Evolutionary conservation across 2,888 invertebrate genomes (phyloP).

Genomic region (Aproaerema taeniolella): DNA sequence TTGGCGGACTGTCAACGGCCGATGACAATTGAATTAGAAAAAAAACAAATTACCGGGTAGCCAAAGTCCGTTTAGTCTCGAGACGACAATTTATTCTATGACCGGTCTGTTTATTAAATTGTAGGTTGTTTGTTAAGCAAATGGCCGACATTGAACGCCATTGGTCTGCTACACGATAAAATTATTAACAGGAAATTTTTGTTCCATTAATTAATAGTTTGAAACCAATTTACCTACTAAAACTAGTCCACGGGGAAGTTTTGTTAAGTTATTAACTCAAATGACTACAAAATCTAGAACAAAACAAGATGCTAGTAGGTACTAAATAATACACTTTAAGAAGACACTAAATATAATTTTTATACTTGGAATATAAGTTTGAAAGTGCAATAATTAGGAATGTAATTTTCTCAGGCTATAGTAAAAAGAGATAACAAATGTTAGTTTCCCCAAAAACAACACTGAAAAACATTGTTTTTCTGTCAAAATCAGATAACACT

Average conservation of each 20-base stretch:
- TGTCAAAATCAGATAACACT: too few species aligned
- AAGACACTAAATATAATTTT: too few species aligned
- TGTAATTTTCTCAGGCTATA: not conserved
- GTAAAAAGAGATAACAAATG: too few species aligned
- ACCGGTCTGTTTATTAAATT: slow-evolving; percentile 20
- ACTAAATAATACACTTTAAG: too few species aligned
- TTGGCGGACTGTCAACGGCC: slow-evolving; percentile 31
- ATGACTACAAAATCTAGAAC: too few species aligned
- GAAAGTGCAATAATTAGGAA: not conserved
- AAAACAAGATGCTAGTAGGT: too few species aligned
- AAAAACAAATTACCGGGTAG: slow-evolving; percentile 26
- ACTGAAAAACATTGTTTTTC: too few species aligned
- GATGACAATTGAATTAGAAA: slow-evolving; percentile 35
- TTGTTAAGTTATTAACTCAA: not conserved
- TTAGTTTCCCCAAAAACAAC: too few species aligned
- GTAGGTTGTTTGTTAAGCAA: slow-evolving; percentile 14
- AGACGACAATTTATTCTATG: slow-evolving; percentile 21
- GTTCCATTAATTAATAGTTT: slow-evolving; percentile 5
- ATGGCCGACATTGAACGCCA: slow-evolving; percentile 13
- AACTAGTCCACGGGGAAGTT: slow-evolving; percentile 6
- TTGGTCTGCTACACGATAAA: slow-evolving; percentile 8
- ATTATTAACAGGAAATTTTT: slow-evolving; percentile 12
- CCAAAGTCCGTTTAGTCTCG: slow-evolving; percentile 14
- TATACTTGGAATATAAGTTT: too few species aligned
- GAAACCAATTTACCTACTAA: slow-evolving; percentile 5